Conservation (phyloP, 1,140 invertebrate species). For the Drosophila pruinosa region DNA sequence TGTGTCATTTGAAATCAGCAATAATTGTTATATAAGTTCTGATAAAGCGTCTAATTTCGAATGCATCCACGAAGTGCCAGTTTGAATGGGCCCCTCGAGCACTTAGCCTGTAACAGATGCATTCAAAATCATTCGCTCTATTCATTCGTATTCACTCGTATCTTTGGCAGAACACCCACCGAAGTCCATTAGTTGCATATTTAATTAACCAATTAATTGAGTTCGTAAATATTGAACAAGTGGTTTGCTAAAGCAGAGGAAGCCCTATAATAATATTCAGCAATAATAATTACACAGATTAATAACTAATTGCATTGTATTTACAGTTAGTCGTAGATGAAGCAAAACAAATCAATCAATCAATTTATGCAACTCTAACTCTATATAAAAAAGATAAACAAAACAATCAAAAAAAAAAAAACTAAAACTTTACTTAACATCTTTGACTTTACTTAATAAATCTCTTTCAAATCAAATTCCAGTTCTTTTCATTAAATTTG, state of each 20-base stretch:
- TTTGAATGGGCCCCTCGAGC: constrained; percentile 24
- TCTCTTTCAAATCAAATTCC: constrained; percentile 80
- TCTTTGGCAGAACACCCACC: constrained; percentile 74
- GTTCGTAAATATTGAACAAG: constrained; percentile 12
- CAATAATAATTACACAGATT: constrained; percentile 20
- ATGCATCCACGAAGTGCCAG: constrained; percentile 27
- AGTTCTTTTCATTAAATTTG: constrained; percentile 73
- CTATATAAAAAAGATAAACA: constrained; percentile 4
- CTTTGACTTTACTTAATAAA: constrained; percentile 81
- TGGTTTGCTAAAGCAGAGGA: constrained; percentile 57
- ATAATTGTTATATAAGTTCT: constrained; percentile 14
- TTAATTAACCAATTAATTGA: constrained; percentile 6
- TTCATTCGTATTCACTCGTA: constrained; percentile 26
- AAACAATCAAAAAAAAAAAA: constrained; percentile 14
- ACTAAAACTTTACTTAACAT: constrained; percentile 64
- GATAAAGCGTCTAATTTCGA: constrained; percentile 41
- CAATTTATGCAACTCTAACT: constrained; percentile 45
- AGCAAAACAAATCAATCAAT: constrained; percentile 51
- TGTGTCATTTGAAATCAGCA: constrained; percentile 14
- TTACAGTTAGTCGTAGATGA: constrained; percentile 54
- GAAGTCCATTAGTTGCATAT: constrained; percentile 49
- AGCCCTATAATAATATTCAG: constrained; percentile 21
- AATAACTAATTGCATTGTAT: constrained; percentile 45
- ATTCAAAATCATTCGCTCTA: constrained; percentile 36
- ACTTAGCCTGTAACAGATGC: constrained; percentile 4